These are phyloP conservation scores for Ovis canadensis DNA, from an alignment of 2,113 vertebrate genomes.

Conservation along the genomic window DNA sequence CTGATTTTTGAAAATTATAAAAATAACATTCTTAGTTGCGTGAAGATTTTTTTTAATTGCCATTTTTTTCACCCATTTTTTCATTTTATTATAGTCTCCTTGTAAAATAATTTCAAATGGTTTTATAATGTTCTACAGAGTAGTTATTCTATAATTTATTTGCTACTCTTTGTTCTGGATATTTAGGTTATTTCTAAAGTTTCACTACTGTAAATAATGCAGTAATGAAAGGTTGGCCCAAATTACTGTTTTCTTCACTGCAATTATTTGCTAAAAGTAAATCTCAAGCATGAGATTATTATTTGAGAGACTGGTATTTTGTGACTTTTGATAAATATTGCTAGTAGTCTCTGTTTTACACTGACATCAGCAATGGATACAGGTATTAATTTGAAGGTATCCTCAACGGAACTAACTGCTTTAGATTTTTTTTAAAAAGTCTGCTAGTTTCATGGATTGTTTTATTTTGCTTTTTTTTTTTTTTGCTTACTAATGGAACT, in stretches of 20 bases:
- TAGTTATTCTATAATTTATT: background rate
- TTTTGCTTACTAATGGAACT: background rate
- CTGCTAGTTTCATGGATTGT: background rate
- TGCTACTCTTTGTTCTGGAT: background rate
- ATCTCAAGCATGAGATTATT: background rate
- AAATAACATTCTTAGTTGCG: background rate
- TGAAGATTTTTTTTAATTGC: background rate
- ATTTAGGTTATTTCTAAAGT: slow-evolving; percentile 4
- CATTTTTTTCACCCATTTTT: background rate
- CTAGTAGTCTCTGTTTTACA: background rate
- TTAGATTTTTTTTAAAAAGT: background rate
- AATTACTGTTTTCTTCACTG: background rate
- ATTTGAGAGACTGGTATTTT: background rate
- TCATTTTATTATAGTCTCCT: background rate
- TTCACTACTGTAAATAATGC: background rate
- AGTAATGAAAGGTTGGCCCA: background rate
- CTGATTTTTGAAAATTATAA: background rate
- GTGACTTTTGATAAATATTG: background rate
- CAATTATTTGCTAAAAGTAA: background rate
- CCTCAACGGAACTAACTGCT: background rate
- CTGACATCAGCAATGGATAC: background rate
- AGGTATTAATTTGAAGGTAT: background rate
- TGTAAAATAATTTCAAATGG: background rate
- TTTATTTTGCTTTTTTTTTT: background rate
- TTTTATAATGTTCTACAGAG: background rate